phyloP scores from a whole-genome alignment of 2,888 invertebrate species.

The Branchinecta sandiegonensis region DNA sequence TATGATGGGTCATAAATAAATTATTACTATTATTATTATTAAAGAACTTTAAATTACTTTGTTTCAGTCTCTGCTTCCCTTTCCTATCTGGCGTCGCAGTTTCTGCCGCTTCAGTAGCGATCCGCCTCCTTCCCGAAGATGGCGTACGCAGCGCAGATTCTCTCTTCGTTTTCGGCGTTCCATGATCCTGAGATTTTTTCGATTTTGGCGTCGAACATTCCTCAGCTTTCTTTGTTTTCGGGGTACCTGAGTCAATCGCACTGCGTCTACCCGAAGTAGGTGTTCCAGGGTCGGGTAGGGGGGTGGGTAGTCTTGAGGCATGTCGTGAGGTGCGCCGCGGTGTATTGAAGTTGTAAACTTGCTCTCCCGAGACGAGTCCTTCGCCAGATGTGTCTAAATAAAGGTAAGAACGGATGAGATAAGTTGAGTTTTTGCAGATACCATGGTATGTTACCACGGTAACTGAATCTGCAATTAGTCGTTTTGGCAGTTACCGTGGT shows the following conservation, averaged over 20 bases:
- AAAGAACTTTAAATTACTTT: neutral
- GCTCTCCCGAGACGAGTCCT: neutral
- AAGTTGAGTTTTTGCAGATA: too few species aligned
- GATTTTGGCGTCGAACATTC: too few species aligned
- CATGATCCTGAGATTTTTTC: too few species aligned
- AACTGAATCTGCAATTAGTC: too few species aligned
- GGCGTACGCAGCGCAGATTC: neutral
- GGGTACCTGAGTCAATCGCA: too few species aligned
- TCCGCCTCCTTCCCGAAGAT: neutral
- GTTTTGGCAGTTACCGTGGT: too few species aligned
- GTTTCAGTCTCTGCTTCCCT: neutral
- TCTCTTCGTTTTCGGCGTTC: neutral
- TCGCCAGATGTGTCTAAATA: neutral
- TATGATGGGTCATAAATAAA: too few species aligned
- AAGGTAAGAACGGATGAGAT: too few species aligned
- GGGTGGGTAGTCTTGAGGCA: neutral
- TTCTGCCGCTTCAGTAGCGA: neutral
- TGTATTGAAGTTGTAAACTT: slow-evolving; percentile 12
- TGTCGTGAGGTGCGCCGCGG: neutral
- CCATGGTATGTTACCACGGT: too few species aligned
- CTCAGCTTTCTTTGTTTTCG: neutral
- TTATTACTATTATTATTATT: too few species aligned
- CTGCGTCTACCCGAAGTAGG: neutral
- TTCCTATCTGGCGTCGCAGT: slow-evolving; percentile 2
- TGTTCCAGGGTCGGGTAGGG: neutral